Evolutionary conservation across 1,140 invertebrate species (phyloP).

Genomic region (Anastrepha ludens): DNA sequence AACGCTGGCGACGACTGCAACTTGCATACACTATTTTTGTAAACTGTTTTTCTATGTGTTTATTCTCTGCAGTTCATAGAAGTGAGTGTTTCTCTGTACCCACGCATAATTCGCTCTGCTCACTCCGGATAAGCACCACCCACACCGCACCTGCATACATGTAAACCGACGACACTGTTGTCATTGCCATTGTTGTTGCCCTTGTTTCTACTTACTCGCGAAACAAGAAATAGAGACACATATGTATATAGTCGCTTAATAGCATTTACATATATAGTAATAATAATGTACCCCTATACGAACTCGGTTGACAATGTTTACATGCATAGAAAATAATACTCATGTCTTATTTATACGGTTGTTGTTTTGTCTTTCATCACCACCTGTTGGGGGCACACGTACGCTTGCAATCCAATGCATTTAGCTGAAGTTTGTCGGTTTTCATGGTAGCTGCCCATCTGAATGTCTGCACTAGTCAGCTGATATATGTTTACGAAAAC

Average conservation of each 20-base stretch:
- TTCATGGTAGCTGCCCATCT: too few species aligned
- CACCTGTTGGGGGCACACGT: not conserved
- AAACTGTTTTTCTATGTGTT: not conserved
- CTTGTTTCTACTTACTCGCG: not conserved
- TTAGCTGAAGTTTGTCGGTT: too few species aligned
- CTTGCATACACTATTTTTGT: not conserved
- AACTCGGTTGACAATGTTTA: not conserved
- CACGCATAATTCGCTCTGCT: not conserved
- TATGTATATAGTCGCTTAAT: not conserved
- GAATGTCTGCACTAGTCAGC: too few species aligned
- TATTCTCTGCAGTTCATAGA: not conserved
- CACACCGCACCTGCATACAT: slow-evolving; percentile 2
- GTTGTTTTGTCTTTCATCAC: not conserved
- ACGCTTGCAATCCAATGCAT: too few species aligned
- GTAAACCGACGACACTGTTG: not conserved
- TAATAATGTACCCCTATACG: too few species aligned
- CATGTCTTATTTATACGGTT: not conserved
- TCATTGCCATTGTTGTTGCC: not conserved
- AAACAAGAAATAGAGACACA: not conserved
- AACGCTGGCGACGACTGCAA: not conserved
- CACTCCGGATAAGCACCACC: not conserved
- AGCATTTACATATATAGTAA: not conserved
- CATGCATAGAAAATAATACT: not conserved
- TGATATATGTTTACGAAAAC: too few species aligned
- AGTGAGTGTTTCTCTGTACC: not conserved